Conservation (phyloP, 2,797 vertebrate genomes). For the Antrozous pallidus region DNA sequence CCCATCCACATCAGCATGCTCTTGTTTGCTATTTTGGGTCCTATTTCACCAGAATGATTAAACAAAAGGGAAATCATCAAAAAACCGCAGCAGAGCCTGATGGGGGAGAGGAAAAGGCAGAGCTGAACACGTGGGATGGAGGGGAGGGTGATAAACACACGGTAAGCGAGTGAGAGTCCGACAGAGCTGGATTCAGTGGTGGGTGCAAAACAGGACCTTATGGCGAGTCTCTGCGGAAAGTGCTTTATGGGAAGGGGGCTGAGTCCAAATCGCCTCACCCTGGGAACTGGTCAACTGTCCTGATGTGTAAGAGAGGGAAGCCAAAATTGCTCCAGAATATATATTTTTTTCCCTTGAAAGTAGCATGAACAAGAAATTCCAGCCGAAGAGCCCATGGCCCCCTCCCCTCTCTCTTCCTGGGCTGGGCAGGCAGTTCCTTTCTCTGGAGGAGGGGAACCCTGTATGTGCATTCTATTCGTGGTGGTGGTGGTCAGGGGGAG, state of each 20-base stretch:
- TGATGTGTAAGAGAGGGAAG: constrained; percentile 6
- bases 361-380: background rate
- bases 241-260: background rate
- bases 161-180: background rate
- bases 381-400: background rate
- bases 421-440: background rate
- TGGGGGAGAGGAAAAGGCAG: constrained; percentile 34
- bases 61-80: constrained; percentile 63
- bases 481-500: fast-evolving
- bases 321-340: background rate
- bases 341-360: constrained; percentile 28
- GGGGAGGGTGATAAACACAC: constrained; percentile 11
- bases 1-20: background rate
- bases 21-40: constrained; percentile 57
- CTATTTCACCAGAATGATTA: constrained; percentile 46
- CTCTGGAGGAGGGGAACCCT: background rate
- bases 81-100: constrained; percentile 40
- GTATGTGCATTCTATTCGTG: background rate
- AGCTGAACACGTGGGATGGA: background rate
- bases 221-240: background rate
- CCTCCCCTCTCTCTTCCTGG: background rate
- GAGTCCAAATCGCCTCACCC: background rate
- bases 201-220: background rate
- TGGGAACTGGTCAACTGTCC: background rate
- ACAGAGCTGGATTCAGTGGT: background rate